phyloP scores from a whole-genome alignment of 2,113 vertebrate genomes.

The Pantherophis guttatus region DNA sequence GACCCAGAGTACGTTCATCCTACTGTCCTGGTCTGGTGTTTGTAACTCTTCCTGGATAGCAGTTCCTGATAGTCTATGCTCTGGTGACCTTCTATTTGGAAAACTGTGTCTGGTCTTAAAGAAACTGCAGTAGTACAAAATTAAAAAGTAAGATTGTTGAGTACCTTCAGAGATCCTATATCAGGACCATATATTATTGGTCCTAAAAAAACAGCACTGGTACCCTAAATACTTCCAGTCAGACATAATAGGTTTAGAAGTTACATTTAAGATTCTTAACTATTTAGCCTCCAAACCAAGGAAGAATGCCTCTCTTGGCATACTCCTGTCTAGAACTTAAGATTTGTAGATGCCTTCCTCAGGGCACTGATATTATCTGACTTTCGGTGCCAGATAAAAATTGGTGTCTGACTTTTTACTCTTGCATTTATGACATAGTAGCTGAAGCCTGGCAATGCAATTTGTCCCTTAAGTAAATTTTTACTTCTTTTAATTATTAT shows the following conservation, averaged over 20 bases:
- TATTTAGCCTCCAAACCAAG: not conserved
- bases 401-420: not conserved
- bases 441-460: not conserved
- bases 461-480: not conserved
- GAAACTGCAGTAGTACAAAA: not conserved
- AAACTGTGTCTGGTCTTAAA: not conserved
- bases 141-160: not conserved
- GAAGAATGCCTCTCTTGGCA: not conserved
- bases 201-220: not conserved
- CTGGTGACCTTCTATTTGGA: not conserved
- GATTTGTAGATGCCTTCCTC: not conserved
- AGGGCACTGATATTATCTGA: not conserved
- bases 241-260: not conserved
- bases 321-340: not conserved
- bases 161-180: not conserved
- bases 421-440: not conserved
- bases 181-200: not conserved
- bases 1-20: not conserved
- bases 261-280: not conserved
- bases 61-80: not conserved
- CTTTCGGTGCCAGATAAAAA: not conserved
- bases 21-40: not conserved
- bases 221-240: not conserved
- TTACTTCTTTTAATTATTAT: not conserved
- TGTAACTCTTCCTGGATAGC: not conserved